phyloP scores from a whole-genome alignment of 2,113 vertebrate genomes.

The Colius striatus region DNA sequence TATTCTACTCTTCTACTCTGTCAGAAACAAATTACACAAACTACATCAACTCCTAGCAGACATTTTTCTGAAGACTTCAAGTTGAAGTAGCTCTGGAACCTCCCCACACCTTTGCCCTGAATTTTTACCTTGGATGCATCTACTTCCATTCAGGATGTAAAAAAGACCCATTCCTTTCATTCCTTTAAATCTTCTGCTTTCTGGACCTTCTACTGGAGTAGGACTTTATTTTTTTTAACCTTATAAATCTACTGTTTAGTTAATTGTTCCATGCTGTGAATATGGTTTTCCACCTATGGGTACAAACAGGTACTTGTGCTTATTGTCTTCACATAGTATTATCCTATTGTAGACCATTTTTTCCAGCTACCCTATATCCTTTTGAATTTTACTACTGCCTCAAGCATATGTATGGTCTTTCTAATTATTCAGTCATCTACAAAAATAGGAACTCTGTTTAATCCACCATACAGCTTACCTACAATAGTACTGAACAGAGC shows the following conservation, averaged over 20 bases:
- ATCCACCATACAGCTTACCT: neutral
- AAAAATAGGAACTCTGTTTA: neutral
- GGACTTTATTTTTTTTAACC: fast-evolving
- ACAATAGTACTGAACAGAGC: neutral
- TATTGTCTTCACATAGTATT: neutral
- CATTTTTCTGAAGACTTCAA: neutral
- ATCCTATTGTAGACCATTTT: neutral
- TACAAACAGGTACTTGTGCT: neutral
- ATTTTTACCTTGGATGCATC: neutral
- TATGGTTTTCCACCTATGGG: neutral
- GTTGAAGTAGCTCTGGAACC: neutral
- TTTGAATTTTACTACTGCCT: neutral
- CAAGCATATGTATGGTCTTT: neutral
- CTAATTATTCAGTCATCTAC: neutral
- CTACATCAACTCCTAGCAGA: neutral
- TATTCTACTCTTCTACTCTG: neutral
- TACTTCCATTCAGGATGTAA: neutral
- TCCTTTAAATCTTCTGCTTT: neutral
- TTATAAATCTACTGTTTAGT: neutral
- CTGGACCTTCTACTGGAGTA: neutral
- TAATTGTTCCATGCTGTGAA: neutral
- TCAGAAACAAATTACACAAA: neutral
- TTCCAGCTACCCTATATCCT: neutral
- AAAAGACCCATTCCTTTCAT: neutral
- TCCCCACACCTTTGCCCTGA: neutral